Evolutionary conservation across 2,113 vertebrate genomes (phyloP), one percentile per base, ranked within the genome.

Genomic region (Cavia aperea): DNA sequence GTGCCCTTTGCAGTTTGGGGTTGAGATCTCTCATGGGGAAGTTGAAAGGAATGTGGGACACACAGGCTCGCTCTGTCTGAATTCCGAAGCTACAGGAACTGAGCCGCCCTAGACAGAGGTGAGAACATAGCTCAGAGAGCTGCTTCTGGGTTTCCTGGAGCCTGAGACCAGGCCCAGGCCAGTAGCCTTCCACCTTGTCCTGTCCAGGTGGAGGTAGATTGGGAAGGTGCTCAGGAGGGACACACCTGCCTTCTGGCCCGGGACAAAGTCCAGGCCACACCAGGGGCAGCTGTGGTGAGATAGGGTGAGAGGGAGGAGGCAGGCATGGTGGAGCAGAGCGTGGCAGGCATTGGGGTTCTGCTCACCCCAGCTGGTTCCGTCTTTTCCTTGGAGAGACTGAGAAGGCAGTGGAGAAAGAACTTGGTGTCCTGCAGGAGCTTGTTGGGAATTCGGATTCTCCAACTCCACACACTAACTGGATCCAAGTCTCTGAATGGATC

Each of bases 171-270:
- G 33, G 24, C 54, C 73, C 81, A 23, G 10, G 19, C 10, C 24
- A 36, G 18, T 1, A 4, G 6, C 10, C n/a, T 54, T 39, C 12
- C 36, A 3, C 15, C 66, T 36, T 0, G 2, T 33, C 0, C 5
- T 3, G 29, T 26, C 62, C 26, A 68, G 26, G 19, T 49, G 4
- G 36, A 39, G 56, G 15, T 36, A 24, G 58, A 12, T 15, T 2
- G 18, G 65, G 21, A 39, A 26, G 14, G 21, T 14, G 5, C 36
- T 13, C 12, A 62, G 19, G 33, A 26, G 1, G 10, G 51, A 8
- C 0, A 0, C 2, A 2, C 39, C 33, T 7, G 33, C 5, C 9
- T 0, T 9, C 5, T 15, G 51, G 15, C 31, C 31, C 33, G 23
- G 7, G 66, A 21, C 12, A 65, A 46, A 73, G 58, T 1, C 4